These are phyloP conservation scores for Sicus ferrugineus DNA, from an alignment of 2,888 invertebrate genomes.

Conservation along the genomic window DNA sequence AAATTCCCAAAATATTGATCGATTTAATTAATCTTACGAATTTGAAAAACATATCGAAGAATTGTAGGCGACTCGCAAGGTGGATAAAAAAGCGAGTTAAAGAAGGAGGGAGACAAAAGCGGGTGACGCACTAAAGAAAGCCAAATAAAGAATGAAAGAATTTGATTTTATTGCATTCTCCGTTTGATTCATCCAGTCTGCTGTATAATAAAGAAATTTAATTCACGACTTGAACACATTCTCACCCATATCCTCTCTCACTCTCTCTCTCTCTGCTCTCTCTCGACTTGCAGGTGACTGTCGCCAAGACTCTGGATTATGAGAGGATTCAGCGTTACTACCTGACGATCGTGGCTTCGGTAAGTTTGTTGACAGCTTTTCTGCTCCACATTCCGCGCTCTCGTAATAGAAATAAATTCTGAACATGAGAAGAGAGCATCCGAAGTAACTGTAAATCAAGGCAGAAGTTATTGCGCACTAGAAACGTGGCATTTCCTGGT, in stretches of 20 bases:
- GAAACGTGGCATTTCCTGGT: slow-evolving; percentile 42
- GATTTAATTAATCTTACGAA: background rate
- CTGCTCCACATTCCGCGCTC: slow-evolving; percentile 28
- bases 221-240: background rate
- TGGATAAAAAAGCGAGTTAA: no score
- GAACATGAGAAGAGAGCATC: background rate
- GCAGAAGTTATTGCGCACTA: background rate
- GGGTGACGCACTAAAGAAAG: no score
- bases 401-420: slow-evolving; percentile 27
- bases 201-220: slow-evolving; percentile 7
- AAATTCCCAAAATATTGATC: background rate
- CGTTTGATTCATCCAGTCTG: background rate
- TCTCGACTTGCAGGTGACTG: slow-evolving; percentile 70
- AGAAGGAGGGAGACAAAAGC: no score
- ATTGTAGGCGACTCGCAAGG: no score
- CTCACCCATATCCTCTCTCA: background rate
- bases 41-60: no score
- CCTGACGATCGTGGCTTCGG: slow-evolving; percentile 87
- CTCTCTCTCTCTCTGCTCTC: background rate
- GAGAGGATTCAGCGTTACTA: slow-evolving; percentile 87
- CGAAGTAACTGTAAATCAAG: slow-evolving; percentile 10
- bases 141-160: no score
- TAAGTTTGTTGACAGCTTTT: slow-evolving; percentile 69
- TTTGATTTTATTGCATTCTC: no score
- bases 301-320: slow-evolving; percentile 85